A percentile compares a stretch with the other conserved stretches of the same genome.
Conservation (phyloP, 2,888 invertebrate species). For the Lepidocyrtoides sp. region DNA sequence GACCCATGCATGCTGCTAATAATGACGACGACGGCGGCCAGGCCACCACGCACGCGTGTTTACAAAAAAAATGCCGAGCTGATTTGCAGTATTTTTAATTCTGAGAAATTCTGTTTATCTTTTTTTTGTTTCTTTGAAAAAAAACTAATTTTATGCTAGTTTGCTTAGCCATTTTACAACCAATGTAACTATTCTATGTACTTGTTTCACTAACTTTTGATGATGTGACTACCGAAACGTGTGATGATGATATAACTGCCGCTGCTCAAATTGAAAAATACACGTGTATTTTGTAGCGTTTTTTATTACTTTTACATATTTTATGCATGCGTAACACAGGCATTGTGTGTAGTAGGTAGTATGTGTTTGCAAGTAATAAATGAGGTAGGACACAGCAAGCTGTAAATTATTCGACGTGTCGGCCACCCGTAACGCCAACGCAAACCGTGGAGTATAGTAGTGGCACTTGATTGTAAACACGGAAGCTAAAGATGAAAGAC, state of each 20-base stretch:
- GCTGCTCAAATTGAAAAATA: no score
- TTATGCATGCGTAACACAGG: no score
- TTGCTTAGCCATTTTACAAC: background rate
- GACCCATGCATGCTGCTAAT: background rate
- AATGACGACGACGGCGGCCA: background rate
- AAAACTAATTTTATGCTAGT: background rate
- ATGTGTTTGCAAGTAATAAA: background rate
- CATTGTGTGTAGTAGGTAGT: background rate
- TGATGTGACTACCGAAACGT: background rate
- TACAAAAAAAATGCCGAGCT: background rate
- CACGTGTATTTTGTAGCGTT: no score
- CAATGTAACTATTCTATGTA: no score
- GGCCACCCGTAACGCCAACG: background rate
- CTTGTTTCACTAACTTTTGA: no score
- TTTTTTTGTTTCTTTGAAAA: background rate
- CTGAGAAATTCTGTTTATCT: background rate
- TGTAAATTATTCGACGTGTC: background rate
- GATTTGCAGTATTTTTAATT: no score
- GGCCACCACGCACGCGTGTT: background rate
- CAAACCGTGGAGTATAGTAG: no score
- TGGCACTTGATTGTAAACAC: background rate
- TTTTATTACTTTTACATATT: no score
- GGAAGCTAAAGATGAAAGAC: background rate
- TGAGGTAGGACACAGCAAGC: background rate
- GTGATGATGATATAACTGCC: background rate